Percentiles rank a stretch among this genome's conserved stretches.
Conservation (phyloP, 2,113 vertebrate genomes). For the Ursus arctos region DNA sequence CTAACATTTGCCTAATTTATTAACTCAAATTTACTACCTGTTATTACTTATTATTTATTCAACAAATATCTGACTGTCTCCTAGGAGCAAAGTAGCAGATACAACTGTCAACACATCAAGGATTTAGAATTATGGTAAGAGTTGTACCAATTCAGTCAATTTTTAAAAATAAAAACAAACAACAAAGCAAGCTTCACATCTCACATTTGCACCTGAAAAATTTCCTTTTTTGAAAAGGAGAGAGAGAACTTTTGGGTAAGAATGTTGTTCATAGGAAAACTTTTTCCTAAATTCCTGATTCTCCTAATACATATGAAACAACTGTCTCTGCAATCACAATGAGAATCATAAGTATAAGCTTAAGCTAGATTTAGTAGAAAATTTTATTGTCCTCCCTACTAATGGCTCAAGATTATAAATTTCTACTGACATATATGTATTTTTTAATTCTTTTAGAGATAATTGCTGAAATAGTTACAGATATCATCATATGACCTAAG, state of each 20-base stretch:
- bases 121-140: background rate
- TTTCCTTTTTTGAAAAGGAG: background rate
- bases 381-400: background rate
- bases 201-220: background rate
- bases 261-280: background rate
- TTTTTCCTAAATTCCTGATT: background rate
- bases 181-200: background rate
- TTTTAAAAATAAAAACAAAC: background rate
- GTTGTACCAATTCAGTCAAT: background rate
- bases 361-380: background rate
- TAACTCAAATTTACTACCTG: background rate
- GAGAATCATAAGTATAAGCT: background rate
- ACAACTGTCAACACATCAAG: background rate
- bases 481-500: constrained; percentile 1
- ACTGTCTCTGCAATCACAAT: background rate
- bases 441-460: background rate
- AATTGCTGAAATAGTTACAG: constrained; percentile 7
- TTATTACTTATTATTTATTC: background rate
- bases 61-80: background rate
- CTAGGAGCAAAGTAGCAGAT: background rate
- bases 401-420: background rate
- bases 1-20: background rate
- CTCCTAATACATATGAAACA: background rate
- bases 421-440: background rate
- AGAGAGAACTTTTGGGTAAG: background rate